phyloP scores from a whole-genome alignment of 2,113 vertebrate genomes.

The Naja naja region DNA sequence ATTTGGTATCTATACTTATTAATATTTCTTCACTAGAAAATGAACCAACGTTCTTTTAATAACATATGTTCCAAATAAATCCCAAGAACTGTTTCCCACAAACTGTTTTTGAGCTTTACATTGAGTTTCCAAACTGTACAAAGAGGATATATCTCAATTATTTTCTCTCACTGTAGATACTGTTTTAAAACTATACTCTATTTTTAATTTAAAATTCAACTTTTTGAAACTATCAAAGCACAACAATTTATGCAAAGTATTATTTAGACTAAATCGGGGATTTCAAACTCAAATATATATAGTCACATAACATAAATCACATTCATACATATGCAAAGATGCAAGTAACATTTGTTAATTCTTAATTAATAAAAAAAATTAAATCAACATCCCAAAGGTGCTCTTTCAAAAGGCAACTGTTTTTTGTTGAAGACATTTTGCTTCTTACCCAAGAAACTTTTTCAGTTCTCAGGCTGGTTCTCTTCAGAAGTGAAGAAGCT shows the following conservation, averaged over 20 bases:
- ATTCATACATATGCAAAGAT: neutral
- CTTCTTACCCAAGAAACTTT: neutral
- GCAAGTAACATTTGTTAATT: neutral
- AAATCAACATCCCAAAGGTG: neutral
- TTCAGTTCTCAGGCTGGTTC: neutral
- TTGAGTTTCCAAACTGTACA: constrained; percentile 10
- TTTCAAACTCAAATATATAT: neutral
- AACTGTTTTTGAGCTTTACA: constrained; percentile 42
- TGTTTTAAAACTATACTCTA: constrained; percentile 26
- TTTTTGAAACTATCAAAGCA: neutral
- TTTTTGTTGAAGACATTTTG: neutral
- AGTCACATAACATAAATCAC: neutral
- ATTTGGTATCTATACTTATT: constrained; percentile 24
- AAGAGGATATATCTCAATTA: constrained; percentile 7
- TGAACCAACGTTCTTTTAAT: constrained; percentile 23
- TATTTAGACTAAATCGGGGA: neutral
- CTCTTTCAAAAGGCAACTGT: neutral
- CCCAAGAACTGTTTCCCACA: constrained; percentile 32
- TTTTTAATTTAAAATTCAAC: constrained; percentile 20
- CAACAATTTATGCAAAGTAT: neutral
- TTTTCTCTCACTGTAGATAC: constrained; percentile 19
- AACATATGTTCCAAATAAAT: constrained; percentile 4
- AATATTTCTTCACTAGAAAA: constrained; percentile 43
- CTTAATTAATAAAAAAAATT: neutral
- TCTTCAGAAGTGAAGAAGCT: neutral